phyloP scores from a whole-genome alignment of 2,797 vertebrate species.

The Thalassophryne amazonica region DNA sequence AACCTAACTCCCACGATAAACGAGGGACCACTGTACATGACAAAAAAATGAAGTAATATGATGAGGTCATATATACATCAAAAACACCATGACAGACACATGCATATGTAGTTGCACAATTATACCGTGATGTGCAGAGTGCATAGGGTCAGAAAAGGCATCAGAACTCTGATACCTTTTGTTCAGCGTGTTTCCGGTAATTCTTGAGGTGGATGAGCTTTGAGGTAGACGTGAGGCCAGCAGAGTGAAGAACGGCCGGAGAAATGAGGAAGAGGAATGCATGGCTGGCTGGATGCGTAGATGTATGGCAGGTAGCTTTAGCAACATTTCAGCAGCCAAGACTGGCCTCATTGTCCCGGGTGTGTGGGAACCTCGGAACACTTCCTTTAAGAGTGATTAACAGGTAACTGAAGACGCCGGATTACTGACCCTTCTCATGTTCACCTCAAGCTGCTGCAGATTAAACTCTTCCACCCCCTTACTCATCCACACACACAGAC shows the following conservation, averaged over 20 bases:
- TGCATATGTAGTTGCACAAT: no score
- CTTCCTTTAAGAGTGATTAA: constrained; percentile 83
- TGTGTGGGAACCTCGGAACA: constrained; percentile 86
- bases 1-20: no score
- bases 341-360: constrained; percentile 79
- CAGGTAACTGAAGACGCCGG: constrained; percentile 75
- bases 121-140: no score
- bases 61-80: no score
- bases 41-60: no score
- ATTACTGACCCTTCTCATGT: constrained; percentile 72
- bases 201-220: no score
- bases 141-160: no score
- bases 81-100: no score
- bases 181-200: no score
- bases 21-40: no score
- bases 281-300: constrained; percentile 40
- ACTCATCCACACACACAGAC: constrained; percentile 16
- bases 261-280: constrained; percentile 14
- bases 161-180: no score
- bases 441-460: constrained; percentile 57
- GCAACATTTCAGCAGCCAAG: constrained; percentile 77
- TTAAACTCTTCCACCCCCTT: constrained; percentile 30
- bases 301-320: constrained; percentile 43
- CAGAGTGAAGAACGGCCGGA: constrained; percentile 5
- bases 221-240: neutral